These are phyloP conservation scores for Heterodera filipjevi DNA, from an alignment of 2,888 invertebrate genomes.

Conservation along the genomic window DNA sequence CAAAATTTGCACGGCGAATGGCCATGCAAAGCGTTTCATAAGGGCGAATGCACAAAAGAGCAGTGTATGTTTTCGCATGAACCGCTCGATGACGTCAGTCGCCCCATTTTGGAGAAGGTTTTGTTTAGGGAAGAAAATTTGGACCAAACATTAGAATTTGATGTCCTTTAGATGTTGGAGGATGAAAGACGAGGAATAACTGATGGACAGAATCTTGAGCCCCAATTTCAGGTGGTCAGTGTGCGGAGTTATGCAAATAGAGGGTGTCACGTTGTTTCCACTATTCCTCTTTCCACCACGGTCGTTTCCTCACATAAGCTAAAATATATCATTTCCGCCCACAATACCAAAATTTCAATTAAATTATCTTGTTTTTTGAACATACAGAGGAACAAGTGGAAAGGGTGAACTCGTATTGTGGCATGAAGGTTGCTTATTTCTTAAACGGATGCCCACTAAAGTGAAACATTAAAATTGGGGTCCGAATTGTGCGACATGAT, in stretches of 20 bases:
- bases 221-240: slow-evolving; percentile 14
- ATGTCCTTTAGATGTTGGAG: slow-evolving; percentile 40
- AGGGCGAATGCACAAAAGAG: slow-evolving; percentile 57
- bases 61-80: slow-evolving; percentile 58
- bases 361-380: no score
- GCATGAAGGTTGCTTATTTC: no score
- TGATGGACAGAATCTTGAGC: slow-evolving; percentile 31
- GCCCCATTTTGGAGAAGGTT: slow-evolving; percentile 57
- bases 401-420: no score
- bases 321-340: no score
- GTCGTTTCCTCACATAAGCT: not conserved
- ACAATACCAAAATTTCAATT: no score
- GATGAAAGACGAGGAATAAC: slow-evolving; percentile 47
- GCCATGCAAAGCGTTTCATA: slow-evolving; percentile 62
- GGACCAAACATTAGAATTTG: slow-evolving; percentile 19
- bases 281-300: no score
- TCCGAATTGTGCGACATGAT: no score
- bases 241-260: no score
- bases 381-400: no score
- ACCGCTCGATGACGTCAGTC: slow-evolving; percentile 61
- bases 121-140: not conserved
- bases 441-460: no score
- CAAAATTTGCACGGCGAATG: slow-evolving; percentile 63
- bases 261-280: no score
- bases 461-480: no score